Evolutionary conservation across 2,888 invertebrate species (phyloP), one percentile per base, ranked within the genome.

Genomic region (Penaeus monodon): DNA sequence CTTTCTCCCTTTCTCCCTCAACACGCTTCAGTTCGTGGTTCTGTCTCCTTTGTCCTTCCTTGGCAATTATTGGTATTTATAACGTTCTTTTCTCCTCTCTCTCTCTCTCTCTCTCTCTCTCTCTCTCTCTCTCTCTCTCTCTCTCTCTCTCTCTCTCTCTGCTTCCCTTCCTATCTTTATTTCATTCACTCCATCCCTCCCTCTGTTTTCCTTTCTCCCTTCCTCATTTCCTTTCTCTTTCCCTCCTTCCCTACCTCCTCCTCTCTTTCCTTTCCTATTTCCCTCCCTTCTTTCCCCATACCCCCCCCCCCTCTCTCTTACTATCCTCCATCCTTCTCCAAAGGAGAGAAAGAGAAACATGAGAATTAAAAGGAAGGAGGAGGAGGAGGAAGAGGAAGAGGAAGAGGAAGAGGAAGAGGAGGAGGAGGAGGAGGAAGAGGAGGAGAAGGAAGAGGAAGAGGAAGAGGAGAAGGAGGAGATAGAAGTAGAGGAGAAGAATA

Each of bases 51-150:
- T 57, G 49, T 57, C 49, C 14, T 57, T 14, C 14, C 2, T 57
- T 0, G 49, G 2, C 49, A 57, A 57, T 57, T 2, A 17, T 10
- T 12, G 49, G 49, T 57, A 57, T 57, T 57, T 57, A 57, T 57
- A 57, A 10, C 49, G 49, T 57, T 57, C 49, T 14, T 57, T 66
- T 27, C 63, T 1, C 20, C 17, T 29, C 44, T 24, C n/a, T 22
- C 29, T n/a, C 4, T 17, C 27, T 74, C 73, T 74, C 74, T 33
- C 74, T 74, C 57, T 74, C 74, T 63, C 73, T 74, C 10, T 49
- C 10, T 49, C 49, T 49, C 49, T 8, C 14, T 14, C 2, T 2
- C 2, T 2, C 1, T 57, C 49, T 57, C 49, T 57, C 49, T 57
- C 14, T 14, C 14, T 57, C 14, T 57, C 49, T 57, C 14, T 14